Evolutionary conservation across 1,140 invertebrate species (phyloP).

Genomic region (Heliconius himera): DNA sequence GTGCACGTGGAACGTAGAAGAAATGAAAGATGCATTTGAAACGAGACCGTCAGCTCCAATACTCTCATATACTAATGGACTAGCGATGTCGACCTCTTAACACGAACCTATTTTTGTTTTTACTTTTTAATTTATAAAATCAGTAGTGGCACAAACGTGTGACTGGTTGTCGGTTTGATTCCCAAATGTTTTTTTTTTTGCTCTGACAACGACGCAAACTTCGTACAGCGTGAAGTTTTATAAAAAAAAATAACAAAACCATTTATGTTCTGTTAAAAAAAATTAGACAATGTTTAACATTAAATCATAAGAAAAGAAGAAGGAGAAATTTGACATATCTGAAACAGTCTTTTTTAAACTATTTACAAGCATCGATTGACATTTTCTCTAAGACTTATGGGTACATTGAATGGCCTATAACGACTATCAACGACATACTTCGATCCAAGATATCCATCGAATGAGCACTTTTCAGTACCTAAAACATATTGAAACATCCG

Average conservation of each 20-base stretch:
- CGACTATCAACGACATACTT: neutral
- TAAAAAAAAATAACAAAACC: too few species aligned
- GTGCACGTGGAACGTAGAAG: neutral
- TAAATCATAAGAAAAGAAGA: too few species aligned
- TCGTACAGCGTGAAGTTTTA: too few species aligned
- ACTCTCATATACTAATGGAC: conserved; percentile 8
- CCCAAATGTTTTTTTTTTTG: too few species aligned
- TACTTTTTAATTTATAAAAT: neutral
- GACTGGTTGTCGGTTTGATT: too few species aligned
- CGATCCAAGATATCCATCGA: neutral
- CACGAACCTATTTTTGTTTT: neutral
- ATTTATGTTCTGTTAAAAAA: neutral
- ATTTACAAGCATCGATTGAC: too few species aligned
- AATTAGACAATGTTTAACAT: neutral
- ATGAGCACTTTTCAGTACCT: neutral
- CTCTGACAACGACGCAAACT: too few species aligned
- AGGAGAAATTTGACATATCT: too few species aligned
- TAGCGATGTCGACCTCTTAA: conserved; percentile 1
- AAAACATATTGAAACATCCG: too few species aligned
- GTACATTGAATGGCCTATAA: neutral
- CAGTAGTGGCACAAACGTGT: neutral
- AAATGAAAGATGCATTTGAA: neutral
- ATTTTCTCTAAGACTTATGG: too few species aligned
- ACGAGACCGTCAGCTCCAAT: conserved; percentile 8
- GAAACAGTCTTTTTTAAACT: too few species aligned